A percentile compares a stretch with the other conserved stretches of the same genome.
Conservation (phyloP, 2,888 invertebrate genomes). For the Dimorphilus gyrociliatus region DNA sequence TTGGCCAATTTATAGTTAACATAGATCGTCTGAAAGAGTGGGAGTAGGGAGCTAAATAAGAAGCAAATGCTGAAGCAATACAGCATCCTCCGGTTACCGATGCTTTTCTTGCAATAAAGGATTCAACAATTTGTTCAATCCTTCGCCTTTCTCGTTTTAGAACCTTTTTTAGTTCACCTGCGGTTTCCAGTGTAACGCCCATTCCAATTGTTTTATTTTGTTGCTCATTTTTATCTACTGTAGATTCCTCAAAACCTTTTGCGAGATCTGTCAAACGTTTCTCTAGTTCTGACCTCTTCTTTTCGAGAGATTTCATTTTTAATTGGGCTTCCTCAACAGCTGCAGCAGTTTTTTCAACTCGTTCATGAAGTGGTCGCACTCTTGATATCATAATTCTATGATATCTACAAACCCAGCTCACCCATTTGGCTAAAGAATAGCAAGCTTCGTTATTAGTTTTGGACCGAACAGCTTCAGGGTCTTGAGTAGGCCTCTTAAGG, state of each 20-base stretch:
- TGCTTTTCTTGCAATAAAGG: slow-evolving; percentile 17
- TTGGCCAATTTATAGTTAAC: slow-evolving; percentile 35
- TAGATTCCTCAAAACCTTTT: slow-evolving; percentile 35
- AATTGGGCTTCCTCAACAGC: slow-evolving; percentile 35
- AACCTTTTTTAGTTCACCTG: slow-evolving; percentile 26
- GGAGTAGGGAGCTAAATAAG: slow-evolving; percentile 34
- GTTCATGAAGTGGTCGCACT: slow-evolving; percentile 35
- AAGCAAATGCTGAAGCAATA: slow-evolving; percentile 29
- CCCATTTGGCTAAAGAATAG: slow-evolving; percentile 34
- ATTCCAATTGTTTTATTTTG: slow-evolving; percentile 32
- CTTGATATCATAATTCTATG: slow-evolving; percentile 35
- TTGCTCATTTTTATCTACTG: slow-evolving; percentile 37
- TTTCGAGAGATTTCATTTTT: slow-evolving; percentile 31
- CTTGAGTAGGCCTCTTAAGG: slow-evolving; percentile 31
- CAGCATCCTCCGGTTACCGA: slow-evolving; percentile 30
- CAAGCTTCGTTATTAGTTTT: slow-evolving; percentile 30
- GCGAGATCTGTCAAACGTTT: slow-evolving; percentile 31
- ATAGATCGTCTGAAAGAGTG: slow-evolving; percentile 32
- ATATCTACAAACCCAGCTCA: slow-evolving; percentile 33
- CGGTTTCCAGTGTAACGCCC: slow-evolving; percentile 32
- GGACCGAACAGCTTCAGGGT: slow-evolving; percentile 22
- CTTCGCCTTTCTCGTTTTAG: slow-evolving; percentile 16
- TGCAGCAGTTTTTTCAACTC: slow-evolving; percentile 32
- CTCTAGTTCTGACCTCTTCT: slow-evolving; percentile 28
- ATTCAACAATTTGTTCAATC: slow-evolving; percentile 26